phyloP scores from a whole-genome alignment of 2,888 invertebrate genomes.

The Cheilosia impressa region DNA sequence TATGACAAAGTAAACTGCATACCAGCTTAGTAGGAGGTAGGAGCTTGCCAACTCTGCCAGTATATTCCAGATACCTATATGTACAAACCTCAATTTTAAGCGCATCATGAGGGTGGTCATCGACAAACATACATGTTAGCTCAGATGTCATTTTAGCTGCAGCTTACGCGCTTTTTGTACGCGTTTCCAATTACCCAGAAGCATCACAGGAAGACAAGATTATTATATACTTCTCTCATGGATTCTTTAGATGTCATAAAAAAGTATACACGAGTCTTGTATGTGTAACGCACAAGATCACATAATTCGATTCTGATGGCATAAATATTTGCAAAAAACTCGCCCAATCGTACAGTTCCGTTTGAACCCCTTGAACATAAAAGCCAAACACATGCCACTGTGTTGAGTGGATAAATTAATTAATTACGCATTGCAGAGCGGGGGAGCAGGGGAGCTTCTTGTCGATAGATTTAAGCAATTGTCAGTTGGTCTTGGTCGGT shows the following conservation, averaged over 20 bases:
- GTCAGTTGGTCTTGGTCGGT: slow-evolving; percentile 48
- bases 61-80: no score
- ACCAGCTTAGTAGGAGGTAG: no score
- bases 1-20: no score
- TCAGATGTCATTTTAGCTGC: slow-evolving; percentile 9
- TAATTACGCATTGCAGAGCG: slow-evolving; percentile 59
- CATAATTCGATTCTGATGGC: slow-evolving; percentile 39
- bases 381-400: slow-evolving; percentile 33
- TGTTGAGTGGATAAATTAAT: slow-evolving; percentile 66
- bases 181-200: slow-evolving; percentile 55
- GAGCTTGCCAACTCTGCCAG: no score
- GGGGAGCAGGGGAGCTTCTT: slow-evolving; percentile 38
- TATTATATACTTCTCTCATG: slow-evolving; percentile 11
- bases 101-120: slow-evolving; percentile 12
- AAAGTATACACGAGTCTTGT: not conserved
- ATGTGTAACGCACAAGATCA: slow-evolving; percentile 3
- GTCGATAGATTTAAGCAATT: slow-evolving; percentile 64
- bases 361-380: slow-evolving; percentile 9
- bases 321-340: slow-evolving; percentile 50
- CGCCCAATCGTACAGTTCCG: not conserved
- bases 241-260: not conserved
- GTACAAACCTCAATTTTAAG: not conserved
- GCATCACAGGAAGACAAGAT: slow-evolving; percentile 18
- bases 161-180: slow-evolving; percentile 7
- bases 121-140: slow-evolving; percentile 5